Conservation (phyloP, 2,113 vertebrate species). For the Spea multiplicata region DNA sequence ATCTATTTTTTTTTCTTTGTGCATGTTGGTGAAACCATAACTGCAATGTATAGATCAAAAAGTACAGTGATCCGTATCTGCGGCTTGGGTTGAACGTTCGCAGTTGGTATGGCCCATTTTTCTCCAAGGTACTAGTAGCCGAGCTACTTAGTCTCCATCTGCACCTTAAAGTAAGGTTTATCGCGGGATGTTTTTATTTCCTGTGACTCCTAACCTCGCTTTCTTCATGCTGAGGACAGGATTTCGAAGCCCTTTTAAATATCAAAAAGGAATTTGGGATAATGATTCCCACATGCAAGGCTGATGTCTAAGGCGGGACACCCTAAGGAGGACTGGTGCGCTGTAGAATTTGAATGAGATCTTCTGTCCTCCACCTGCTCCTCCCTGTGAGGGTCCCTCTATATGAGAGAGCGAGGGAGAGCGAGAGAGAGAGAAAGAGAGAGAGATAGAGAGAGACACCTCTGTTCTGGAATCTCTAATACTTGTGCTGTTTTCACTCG, state of each 20-base stretch:
- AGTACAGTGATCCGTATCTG: too few species aligned
- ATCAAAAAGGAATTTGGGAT: constrained; percentile 20
- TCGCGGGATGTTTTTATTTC: constrained; percentile 1
- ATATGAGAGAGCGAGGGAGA: background rate
- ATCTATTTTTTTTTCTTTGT: too few species aligned
- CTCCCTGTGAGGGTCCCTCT: background rate
- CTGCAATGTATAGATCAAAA: too few species aligned
- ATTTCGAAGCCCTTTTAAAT: background rate
- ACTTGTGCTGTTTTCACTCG: background rate
- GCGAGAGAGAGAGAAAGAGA: background rate
- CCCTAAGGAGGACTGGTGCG: background rate
- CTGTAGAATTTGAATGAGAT: background rate
- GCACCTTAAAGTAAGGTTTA: background rate
- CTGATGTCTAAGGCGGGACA: background rate
- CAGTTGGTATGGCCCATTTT: too few species aligned
- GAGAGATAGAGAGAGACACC: too few species aligned
- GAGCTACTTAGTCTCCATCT: background rate
- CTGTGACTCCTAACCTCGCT: constrained; percentile 1
- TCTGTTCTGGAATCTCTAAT: constrained; percentile 12
- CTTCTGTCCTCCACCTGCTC: constrained; percentile 40
- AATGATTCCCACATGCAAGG: constrained; percentile 31
- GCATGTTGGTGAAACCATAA: too few species aligned
- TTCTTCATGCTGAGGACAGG: constrained; percentile 9
- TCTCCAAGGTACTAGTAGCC: background rate
- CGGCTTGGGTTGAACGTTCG: too few species aligned